phyloP scores from a whole-genome alignment of 2,888 invertebrate species.

The Chrysotoxum bicinctum region DNA sequence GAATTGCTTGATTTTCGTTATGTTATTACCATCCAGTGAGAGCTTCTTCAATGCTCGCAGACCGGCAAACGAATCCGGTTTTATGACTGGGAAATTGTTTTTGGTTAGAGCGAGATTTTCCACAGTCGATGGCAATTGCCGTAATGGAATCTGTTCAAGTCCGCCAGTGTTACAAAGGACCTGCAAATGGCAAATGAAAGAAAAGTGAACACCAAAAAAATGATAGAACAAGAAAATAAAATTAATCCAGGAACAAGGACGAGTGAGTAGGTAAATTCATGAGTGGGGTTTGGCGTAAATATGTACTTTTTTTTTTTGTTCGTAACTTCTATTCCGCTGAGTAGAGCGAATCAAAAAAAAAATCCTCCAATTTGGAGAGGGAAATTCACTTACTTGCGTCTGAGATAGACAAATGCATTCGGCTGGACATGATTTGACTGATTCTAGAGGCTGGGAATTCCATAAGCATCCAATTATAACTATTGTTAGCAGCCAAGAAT shows the following conservation, averaged over 20 bases:
- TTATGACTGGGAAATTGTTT: constrained; percentile 91
- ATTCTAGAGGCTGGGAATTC: constrained; percentile 81
- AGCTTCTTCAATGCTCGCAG: constrained; percentile 90
- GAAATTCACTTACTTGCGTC: constrained; percentile 87
- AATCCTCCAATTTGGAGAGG: constrained; percentile 20
- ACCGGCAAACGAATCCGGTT: constrained; percentile 92
- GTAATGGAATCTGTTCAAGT: constrained; percentile 89
- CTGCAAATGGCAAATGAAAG: constrained; percentile 82
- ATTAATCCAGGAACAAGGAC: constrained; percentile 19
- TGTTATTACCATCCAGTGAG: constrained; percentile 93
- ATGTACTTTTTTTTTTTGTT: not conserved
- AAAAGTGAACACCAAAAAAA: constrained; percentile 72
- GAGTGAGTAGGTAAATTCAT: not conserved
- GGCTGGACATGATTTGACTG: constrained; percentile 87
- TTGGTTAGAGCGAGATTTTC: constrained; percentile 93
- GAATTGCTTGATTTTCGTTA: constrained; percentile 91
- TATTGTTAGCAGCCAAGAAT: constrained; percentile 81
- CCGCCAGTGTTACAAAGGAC: constrained; percentile 94
- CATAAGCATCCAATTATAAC: constrained; percentile 82
- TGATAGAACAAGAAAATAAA: constrained; percentile 55
- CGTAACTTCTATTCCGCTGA: constrained; percentile 40
- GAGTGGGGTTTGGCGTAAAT: not conserved
- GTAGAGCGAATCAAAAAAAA: constrained; percentile 37
- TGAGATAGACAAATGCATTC: constrained; percentile 94
- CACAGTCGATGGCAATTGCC: constrained; percentile 88